phyloP scores from a whole-genome alignment of 2,888 invertebrate species.

The Mesorhabditis sp. region DNA sequence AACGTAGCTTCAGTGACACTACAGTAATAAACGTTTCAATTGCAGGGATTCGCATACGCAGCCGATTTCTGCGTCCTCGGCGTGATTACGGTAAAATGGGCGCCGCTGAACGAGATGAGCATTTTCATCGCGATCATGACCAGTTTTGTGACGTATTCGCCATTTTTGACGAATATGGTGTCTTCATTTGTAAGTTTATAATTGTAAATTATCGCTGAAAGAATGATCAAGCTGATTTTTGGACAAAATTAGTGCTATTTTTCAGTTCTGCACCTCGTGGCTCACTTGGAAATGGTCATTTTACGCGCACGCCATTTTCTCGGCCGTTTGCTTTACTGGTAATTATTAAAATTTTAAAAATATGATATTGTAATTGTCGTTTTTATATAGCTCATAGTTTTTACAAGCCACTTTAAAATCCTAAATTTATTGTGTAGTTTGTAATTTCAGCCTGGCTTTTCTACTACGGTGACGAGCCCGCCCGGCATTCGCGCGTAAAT shows the following conservation, averaged over 20 bases:
- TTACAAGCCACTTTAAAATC: no score
- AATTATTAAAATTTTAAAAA: neutral
- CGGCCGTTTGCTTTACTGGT: neutral
- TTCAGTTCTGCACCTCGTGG: constrained; percentile 27
- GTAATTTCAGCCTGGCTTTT: constrained; percentile 22
- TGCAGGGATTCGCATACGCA: constrained; percentile 30
- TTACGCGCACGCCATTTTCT: constrained; percentile 30
- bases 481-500: constrained; percentile 19
- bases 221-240: no score
- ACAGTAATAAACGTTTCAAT: neutral
- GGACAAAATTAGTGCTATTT: neutral
- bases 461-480: constrained; percentile 26
- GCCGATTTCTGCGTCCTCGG: constrained; percentile 41
- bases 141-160: constrained; percentile 28
- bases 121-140: constrained; percentile 47
- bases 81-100: constrained; percentile 40
- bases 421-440: constrained; percentile 8
- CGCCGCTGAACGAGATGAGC: constrained; percentile 39
- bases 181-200: neutral
- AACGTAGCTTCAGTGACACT: neutral
- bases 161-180: neutral
- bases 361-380: no score
- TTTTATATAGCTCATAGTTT: no score
- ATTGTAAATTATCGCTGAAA: neutral
- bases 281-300: constrained; percentile 47